phyloP scores from a whole-genome alignment of 2,888 invertebrate species.

The Neuroscelio doddi region DNA sequence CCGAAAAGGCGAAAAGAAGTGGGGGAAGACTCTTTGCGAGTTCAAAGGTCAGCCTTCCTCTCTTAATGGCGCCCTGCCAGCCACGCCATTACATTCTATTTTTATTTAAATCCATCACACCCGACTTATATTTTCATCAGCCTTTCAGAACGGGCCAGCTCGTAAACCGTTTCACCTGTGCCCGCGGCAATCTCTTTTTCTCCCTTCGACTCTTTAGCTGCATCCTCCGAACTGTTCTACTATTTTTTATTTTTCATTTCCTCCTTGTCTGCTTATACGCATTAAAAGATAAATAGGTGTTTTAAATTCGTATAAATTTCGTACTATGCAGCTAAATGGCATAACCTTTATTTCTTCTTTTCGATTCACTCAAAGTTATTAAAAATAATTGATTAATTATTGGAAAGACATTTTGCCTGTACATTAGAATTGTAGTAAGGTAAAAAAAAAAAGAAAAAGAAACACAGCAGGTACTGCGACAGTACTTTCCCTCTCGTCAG shows the following conservation, averaged over 20 bases:
- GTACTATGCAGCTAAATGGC: slow-evolving; percentile 36
- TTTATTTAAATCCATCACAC: slow-evolving; percentile 65
- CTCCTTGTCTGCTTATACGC: slow-evolving; percentile 33
- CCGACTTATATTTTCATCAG: slow-evolving; percentile 71
- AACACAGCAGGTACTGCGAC: background rate
- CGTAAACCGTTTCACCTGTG: slow-evolving; percentile 62
- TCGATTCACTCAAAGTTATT: background rate
- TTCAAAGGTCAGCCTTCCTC: slow-evolving; percentile 50
- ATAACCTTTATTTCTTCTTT: slow-evolving; percentile 13
- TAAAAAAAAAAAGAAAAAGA: background rate
- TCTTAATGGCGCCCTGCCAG: slow-evolving; percentile 55
- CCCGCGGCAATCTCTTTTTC: slow-evolving; percentile 50
- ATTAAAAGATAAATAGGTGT: slow-evolving; percentile 43
- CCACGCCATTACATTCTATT: slow-evolving; percentile 52
- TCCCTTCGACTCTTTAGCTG: slow-evolving; percentile 33
- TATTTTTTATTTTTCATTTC: slow-evolving; percentile 22
- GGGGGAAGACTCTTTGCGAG: slow-evolving; percentile 25
- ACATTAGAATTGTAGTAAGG: too few species aligned
- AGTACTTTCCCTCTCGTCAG: background rate
- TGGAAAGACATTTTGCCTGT: too few species aligned
- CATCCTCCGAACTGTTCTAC: slow-evolving; percentile 26
- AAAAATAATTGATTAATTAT: too few species aligned
- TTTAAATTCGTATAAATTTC: slow-evolving; percentile 45
- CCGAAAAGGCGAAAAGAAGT: slow-evolving; percentile 28
- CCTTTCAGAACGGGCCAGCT: slow-evolving; percentile 58